Base-by-base conservation (phyloP, 2,113 vertebrate species). In the Tragelaphus imberbis region DNA sequence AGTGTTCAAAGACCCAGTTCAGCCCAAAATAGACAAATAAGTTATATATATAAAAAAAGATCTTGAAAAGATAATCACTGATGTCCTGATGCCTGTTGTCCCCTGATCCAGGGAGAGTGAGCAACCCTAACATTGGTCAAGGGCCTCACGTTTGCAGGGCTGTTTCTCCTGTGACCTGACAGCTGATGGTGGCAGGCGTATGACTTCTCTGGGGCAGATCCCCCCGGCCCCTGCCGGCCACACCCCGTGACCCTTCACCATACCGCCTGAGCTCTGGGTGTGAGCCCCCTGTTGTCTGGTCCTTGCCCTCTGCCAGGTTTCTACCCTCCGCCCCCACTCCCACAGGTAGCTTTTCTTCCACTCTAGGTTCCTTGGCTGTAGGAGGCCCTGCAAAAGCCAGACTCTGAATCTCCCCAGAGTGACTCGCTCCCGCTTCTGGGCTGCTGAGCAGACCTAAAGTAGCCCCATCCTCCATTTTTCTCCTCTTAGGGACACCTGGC, bases 151-250 rank as follows among this genome's bases (percentile, higher is more conserved):
- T 21, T 21, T 7, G 19, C 30, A 65, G 49, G 47, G 13, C 5
- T 11, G 12, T 12, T 21, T 28, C 3, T 59, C 27, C 16, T 49
- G 36, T 30, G 56, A 17, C 79, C 65, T 25, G 56, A 15, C 30
- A 16, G 55, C 13, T 19, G 80, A 14, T 0, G 0, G 63, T 16
- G 36, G 28, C 28, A n/a, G n/a, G 6, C 16, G 0, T 13, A 6
- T 5, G 3, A n/a, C 23, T 17, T 36, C 27, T 28, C 28, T 1
- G 6, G 27, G 51, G 28, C 11, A 16, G 49, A 13, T 14, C 17
- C 14, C 53, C 27, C 9, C 40, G 3, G n/a, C n/a, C n/a, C 30
- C n/a, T 1, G 5, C 19, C 0, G 7, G 23, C 7, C 13, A 49
- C 23, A 4, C 4, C 23, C 27, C 5, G 11, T 8, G 3, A 25